Evolutionary conservation across 2,888 invertebrate species (phyloP).

Genomic region (Lordiphosa andalusiaca): DNA sequence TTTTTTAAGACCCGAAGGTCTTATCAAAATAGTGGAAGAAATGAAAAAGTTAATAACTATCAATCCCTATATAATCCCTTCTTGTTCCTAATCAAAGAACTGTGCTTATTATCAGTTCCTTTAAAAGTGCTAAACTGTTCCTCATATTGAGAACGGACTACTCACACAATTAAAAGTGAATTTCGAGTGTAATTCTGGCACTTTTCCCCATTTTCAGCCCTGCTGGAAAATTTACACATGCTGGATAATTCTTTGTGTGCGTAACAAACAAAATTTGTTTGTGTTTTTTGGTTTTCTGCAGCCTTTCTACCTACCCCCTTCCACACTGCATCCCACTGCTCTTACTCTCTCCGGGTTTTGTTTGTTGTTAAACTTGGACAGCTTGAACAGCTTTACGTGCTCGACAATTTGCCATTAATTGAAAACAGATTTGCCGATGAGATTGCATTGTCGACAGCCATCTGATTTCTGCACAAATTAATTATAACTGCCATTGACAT

Average conservation of each 20-base stretch:
- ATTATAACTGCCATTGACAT: conserved; percentile 64
- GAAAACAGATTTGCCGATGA: conserved; percentile 68
- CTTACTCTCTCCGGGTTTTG: background rate
- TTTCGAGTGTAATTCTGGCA: background rate
- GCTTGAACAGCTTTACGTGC: conserved; percentile 46
- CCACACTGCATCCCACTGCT: too few species aligned
- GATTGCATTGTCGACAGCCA: conserved; percentile 71
- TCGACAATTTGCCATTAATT: conserved; percentile 71
- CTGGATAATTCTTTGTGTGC: conserved; percentile 5
- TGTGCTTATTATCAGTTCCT: too few species aligned
- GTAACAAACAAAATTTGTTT: conserved; percentile 15
- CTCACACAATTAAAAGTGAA: background rate
- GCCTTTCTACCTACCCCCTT: background rate
- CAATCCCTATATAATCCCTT: too few species aligned
- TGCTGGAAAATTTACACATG: conserved; percentile 3
- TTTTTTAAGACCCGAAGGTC: too few species aligned
- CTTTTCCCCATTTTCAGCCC: background rate
- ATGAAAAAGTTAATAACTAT: too few species aligned
- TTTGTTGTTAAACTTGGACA: conserved; percentile 1
- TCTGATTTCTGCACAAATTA: conserved; percentile 68
- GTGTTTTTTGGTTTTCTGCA: background rate
- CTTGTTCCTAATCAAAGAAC: too few species aligned
- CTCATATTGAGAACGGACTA: background rate
- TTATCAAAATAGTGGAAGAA: too few species aligned
- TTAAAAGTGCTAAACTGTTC: too few species aligned